Evolutionary conservation across 2,113 vertebrate species (phyloP).

Genomic region (Xenopus borealis): DNA sequence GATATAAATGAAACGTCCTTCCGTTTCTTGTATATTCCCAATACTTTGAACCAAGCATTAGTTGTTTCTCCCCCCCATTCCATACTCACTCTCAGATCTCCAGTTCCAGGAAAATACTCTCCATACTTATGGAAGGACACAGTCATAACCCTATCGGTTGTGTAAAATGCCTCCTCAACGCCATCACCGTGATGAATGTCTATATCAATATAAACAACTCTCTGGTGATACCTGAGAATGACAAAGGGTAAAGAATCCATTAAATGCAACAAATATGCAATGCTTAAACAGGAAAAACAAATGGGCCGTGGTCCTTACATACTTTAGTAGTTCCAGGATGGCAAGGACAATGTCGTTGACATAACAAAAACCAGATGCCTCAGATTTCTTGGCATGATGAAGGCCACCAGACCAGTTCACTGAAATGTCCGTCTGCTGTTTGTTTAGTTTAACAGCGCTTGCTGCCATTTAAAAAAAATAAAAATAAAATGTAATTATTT

Average conservation of each 20-base stretch:
- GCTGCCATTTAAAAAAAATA: constrained; percentile 62
- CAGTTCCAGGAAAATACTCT: constrained; percentile 97
- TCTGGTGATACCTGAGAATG: constrained; percentile 88
- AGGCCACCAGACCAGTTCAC: constrained; percentile 97
- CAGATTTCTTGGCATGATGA: constrained; percentile 95
- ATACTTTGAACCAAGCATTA: too few species aligned
- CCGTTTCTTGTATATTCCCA: too few species aligned
- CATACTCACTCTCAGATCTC: constrained; percentile 81
- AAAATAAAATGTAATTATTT: neutral
- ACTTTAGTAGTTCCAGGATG: constrained; percentile 96
- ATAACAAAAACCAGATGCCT: constrained; percentile 96
- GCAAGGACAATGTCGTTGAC: constrained; percentile 97
- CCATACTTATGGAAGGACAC: constrained; percentile 98
- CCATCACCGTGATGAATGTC: constrained; percentile 98
- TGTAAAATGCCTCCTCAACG: constrained; percentile 97
- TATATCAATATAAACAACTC: constrained; percentile 96
- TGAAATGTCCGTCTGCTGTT: constrained; percentile 97
- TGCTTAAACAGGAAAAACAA: neutral
- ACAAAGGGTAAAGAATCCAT: constrained; percentile 16
- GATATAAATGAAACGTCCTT: too few species aligned
- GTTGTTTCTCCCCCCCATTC: too few species aligned
- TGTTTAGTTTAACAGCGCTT: constrained; percentile 95
- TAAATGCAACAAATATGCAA: accelerated
- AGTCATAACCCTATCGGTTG: constrained; percentile 97
- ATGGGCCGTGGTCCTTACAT: constrained; percentile 50